Percentiles rank a stretch among this genome's conserved stretches.
These are phyloP conservation scores for Athrips mouffetella DNA, from an alignment of 2,888 invertebrate genomes.

Conservation along the genomic window DNA sequence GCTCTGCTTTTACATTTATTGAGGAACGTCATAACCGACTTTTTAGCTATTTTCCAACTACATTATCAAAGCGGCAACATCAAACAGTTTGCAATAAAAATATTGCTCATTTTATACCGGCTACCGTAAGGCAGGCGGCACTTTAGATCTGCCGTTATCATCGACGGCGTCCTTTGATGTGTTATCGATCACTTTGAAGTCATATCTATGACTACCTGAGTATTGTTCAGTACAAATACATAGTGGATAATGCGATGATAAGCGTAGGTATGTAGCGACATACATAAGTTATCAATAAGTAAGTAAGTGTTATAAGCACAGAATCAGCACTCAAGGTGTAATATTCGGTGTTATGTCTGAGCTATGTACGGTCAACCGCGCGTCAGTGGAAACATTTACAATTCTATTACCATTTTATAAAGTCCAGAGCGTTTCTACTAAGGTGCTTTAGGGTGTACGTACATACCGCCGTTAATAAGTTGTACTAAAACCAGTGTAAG, in stretches of 20 bases:
- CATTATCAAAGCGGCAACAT: constrained; percentile 46
- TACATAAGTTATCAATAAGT: too few relatives aligned
- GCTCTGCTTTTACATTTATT: neutral
- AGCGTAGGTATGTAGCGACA: constrained; percentile 23
- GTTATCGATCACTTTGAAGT: constrained; percentile 54
- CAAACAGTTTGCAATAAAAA: constrained; percentile 48
- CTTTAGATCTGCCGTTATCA: constrained; percentile 53
- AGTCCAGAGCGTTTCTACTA: too few relatives aligned
- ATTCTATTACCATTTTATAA: too few relatives aligned
- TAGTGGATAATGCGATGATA: constrained; percentile 39
- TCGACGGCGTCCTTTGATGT: constrained; percentile 50
- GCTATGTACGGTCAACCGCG: too few relatives aligned
- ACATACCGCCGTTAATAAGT: too few relatives aligned
- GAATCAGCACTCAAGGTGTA: too few relatives aligned
- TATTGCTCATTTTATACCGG: constrained; percentile 43
- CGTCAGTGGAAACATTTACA: too few relatives aligned
- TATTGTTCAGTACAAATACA: constrained; percentile 45
- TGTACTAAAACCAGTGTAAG: too few relatives aligned
- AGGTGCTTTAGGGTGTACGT: too few relatives aligned
- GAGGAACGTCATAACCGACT: neutral
- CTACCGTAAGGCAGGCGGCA: constrained; percentile 55
- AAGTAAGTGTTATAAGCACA: too few relatives aligned
- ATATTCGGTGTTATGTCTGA: too few relatives aligned
- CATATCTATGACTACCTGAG: constrained; percentile 59
- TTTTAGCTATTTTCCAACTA: neutral